These are phyloP conservation scores for Cryptomyrus ogoouensis DNA, from an alignment of 2,113 vertebrate genomes.

Conservation along the genomic window DNA sequence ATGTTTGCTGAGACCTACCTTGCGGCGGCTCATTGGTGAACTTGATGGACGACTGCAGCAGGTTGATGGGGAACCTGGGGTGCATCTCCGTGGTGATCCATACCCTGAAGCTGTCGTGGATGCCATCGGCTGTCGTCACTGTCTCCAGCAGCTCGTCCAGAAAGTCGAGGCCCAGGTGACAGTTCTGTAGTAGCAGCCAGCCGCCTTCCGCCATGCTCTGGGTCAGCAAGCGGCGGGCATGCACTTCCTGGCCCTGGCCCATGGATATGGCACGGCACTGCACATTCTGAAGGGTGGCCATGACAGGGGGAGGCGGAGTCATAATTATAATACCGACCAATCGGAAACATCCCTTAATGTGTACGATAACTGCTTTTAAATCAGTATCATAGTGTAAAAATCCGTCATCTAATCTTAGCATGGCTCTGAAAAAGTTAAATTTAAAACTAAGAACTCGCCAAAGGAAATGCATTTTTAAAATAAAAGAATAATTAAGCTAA, in stretches of 20 bases:
- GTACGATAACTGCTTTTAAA: not conserved
- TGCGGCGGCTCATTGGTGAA: constrained; percentile 80
- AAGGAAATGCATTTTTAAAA: not conserved
- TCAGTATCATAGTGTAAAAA: not conserved
- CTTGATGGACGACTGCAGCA: constrained; percentile 76
- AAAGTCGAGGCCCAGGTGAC: constrained; percentile 75
- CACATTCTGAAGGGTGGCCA: constrained; percentile 49
- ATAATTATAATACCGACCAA: not conserved
- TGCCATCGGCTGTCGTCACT: constrained; percentile 48
- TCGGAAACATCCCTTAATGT: not conserved
- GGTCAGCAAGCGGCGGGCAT: constrained; percentile 67
- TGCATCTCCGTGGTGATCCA: constrained; percentile 77
- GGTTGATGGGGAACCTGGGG: constrained; percentile 68
- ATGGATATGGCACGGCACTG: constrained; percentile 70
- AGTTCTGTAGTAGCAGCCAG: constrained; percentile 80
- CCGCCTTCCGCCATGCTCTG: constrained; percentile 70
- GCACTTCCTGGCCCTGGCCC: constrained; percentile 77
- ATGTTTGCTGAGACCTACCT: constrained; percentile 46
- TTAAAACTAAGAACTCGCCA: not conserved
- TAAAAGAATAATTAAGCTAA: not conserved
- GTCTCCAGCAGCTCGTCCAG: constrained; percentile 71
- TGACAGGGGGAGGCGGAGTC: not conserved
- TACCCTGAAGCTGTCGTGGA: constrained; percentile 58
- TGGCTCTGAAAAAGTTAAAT: not conserved
- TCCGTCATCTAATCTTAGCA: not conserved